phyloP scores from a whole-genome alignment of 2,113 vertebrate species.

The Ailuropoda melanoleuca region DNA sequence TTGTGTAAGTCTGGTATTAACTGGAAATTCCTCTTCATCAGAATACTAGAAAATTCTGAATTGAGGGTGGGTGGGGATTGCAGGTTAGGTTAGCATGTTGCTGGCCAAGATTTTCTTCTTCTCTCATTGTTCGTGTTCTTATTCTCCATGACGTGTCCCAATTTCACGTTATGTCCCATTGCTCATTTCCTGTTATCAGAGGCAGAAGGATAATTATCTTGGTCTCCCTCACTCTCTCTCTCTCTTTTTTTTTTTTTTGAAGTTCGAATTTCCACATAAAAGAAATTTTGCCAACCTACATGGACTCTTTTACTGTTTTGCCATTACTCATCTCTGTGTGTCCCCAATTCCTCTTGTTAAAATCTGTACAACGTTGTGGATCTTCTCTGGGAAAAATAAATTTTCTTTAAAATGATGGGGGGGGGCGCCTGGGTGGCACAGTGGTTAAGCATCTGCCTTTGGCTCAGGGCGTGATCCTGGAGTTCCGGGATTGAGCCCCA shows the following conservation, averaged over 20 bases:
- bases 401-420: not conserved
- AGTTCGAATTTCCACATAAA: not conserved
- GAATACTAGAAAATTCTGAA: not conserved
- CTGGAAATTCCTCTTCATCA: not conserved
- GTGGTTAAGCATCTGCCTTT: no score
- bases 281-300: not conserved
- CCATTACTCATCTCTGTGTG: not conserved
- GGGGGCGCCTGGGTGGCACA: no score
- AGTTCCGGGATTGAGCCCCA: no score
- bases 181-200: not conserved
- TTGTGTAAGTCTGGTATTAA: not conserved
- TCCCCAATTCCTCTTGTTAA: not conserved
- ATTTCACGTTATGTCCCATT: not conserved
- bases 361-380: accelerated
- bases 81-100: not conserved
- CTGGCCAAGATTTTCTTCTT: not conserved
- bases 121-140: not conserved
- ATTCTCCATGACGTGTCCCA: not conserved
- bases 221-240: not conserved
- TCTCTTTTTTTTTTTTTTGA: not conserved
- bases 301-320: not conserved
- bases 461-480: no score
- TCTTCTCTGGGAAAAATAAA: not conserved
- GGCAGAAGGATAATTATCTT: not conserved
- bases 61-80: accelerated